Percentiles rank a stretch among this genome's conserved stretches.
Conservation (phyloP, 2,113 vertebrate species). For the Silurus meridionalis region DNA sequence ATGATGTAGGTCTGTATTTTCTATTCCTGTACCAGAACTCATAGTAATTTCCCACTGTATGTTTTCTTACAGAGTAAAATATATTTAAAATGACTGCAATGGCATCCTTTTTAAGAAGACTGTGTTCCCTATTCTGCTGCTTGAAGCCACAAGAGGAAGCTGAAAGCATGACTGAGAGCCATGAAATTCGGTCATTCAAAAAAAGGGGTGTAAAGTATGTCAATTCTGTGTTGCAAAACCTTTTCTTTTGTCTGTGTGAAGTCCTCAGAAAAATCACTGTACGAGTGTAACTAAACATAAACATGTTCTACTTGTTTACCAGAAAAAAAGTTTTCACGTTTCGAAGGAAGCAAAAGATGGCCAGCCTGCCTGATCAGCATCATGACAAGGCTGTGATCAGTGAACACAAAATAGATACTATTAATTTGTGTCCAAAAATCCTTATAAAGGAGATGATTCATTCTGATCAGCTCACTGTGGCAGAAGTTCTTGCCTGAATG, state of each 20-base stretch:
- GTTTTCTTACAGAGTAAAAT: neutral
- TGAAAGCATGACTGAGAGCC: neutral
- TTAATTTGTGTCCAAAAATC: no score
- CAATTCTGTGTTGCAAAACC: neutral
- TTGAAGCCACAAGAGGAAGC: no score
- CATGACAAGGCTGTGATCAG: no score
- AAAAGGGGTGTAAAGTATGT: neutral
- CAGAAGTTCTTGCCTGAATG: no score
- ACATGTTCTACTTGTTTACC: neutral
- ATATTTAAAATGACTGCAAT: neutral
- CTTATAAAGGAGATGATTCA: no score
- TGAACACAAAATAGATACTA: no score
- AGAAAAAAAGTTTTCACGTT: no score
- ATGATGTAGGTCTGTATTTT: neutral
- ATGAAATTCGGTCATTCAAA: neutral
- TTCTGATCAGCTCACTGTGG: no score
- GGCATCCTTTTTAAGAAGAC: neutral
- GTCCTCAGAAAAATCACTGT: neutral
- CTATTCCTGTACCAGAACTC: neutral
- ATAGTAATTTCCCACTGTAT: neutral
- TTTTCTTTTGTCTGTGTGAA: slow-evolving; percentile 15
- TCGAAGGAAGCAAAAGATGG: no score
- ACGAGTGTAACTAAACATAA: slow-evolving; percentile 9
- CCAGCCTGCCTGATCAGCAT: neutral
- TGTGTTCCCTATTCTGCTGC: no score